A percentile compares a stretch with the other conserved stretches of the same genome.
Evolutionary conservation across 2,113 vertebrate genomes (phyloP).

Genomic region (Rafetus swinhoei): DNA sequence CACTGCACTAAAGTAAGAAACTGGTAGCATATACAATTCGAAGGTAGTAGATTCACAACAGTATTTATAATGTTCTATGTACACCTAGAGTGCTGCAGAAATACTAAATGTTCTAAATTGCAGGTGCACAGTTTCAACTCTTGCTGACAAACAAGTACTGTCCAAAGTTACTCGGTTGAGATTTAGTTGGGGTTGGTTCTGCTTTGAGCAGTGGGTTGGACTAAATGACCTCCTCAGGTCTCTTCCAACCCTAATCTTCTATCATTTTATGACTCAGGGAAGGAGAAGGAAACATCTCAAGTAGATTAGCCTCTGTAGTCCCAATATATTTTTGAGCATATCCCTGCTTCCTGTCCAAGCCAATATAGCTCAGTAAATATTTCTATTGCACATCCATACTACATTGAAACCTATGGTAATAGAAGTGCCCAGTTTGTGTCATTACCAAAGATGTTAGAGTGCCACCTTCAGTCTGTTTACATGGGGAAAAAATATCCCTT

Average conservation of each 20-base stretch:
- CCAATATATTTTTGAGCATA: neutral
- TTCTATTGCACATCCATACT: constrained; percentile 2
- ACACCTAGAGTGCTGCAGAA: neutral
- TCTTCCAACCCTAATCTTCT: too few species aligned
- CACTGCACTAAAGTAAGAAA: constrained; percentile 22
- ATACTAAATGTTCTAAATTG: neutral
- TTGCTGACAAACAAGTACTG: neutral
- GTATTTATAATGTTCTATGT: neutral
- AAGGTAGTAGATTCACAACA: neutral
- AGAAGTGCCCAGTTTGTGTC: constrained; percentile 13
- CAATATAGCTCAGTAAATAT: neutral
- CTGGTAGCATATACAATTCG: constrained; percentile 17
- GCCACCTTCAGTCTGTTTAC: constrained; percentile 65
- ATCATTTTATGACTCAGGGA: neutral
- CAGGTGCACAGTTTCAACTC: neutral
- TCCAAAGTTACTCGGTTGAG: neutral
- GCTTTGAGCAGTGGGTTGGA: too few species aligned
- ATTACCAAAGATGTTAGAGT: constrained; percentile 60
- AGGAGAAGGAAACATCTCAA: neutral
- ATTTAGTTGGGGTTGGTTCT: too few species aligned
- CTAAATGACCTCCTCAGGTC: too few species aligned
- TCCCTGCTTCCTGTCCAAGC: neutral
- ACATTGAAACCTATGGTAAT: neutral
- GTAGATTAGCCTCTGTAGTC: neutral
- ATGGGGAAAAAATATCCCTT: constrained; percentile 34